Evolutionary conservation across 2,797 vertebrate species (phyloP), one percentile per base, ranked within the genome.

Genomic region (Taenioides sp.): DNA sequence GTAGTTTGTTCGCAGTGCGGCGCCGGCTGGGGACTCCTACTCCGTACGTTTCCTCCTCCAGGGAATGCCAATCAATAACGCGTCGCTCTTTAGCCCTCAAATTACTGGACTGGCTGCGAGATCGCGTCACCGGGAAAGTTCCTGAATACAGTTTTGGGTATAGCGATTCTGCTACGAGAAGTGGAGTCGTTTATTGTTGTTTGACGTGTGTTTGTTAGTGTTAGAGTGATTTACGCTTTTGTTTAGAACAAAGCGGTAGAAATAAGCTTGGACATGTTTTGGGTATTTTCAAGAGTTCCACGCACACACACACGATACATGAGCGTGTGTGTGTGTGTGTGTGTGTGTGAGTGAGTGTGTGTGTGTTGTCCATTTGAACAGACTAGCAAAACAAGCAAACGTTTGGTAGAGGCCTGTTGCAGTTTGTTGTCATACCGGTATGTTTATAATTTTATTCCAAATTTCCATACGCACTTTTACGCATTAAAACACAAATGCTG

Each of bases 51-150:
- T 85, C 85, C 85, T 90, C 90, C 90, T 91, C 90, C 84, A 86
- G 90, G 91, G 91, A 90, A 89, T 89, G 90, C 75, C 92, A 92
- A 94, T 93, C 92, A 93, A 93, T 94, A 92, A 92, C 84, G 87
- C 85, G 89, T 85, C 82, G 77, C 17, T 69, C 80, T 78, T 80
- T 78, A 84, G 83, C 78, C 84, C 88, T 69, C 81, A 80, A 52
- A 83, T 88, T 69, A 82, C 73, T 75, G 87, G 86, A 89, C 89
- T 89, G 77, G 77, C 84, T 89, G 86, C 86, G 80, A 22, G 86
- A 84, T 81, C 76, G 86, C 86, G 89, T 90, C 89, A 91, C 88
- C 86, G 87, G 83, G 54, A 86, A 81, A 83, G 88, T 78, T 81
- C 84, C 82, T 90, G 82, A 77, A 81, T 87, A 89, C 73, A 20